These are phyloP conservation scores for Chelonus insularis DNA, from an alignment of 1,140 invertebrate genomes.

Conservation along the genomic window DNA sequence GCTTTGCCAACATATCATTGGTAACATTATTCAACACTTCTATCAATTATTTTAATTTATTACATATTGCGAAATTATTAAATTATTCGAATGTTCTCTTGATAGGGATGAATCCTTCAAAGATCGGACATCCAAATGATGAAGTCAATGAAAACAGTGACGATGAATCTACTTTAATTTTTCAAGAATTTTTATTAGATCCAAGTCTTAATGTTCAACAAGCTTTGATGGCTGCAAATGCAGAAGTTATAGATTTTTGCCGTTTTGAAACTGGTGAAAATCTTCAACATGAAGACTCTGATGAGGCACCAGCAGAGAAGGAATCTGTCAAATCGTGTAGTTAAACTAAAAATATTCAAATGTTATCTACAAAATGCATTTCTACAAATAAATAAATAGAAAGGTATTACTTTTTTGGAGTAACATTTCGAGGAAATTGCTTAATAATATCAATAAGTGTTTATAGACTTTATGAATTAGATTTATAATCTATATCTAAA, in stretches of 20 bases:
- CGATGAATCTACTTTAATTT: conserved; percentile 75
- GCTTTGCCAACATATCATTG: conserved; percentile 90
- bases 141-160: conserved; percentile 68
- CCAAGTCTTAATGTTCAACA: conserved; percentile 73
- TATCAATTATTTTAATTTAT: not conserved
- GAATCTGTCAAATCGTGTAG: conserved; percentile 13
- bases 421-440: no score
- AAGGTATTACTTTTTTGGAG: no score
- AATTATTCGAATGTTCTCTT: conserved; percentile 23
- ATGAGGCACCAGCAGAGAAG: conserved; percentile 42
- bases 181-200: conserved; percentile 88
- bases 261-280: conserved; percentile 82
- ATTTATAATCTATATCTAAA: no score
- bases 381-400: no score
- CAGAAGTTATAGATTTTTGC: conserved; percentile 79
- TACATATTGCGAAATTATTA: conserved; percentile 5
- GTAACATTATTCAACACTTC: conserved; percentile 43
- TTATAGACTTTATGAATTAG: no score
- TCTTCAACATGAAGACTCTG: conserved; percentile 61
- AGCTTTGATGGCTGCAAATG: conserved; percentile 68
- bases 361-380: no score
- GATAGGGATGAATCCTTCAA: conserved; percentile 78
- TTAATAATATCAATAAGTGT: no score
- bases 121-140: conserved; percentile 72
- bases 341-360: no score